Conservation (phyloP, 2,888 invertebrate species). For the Autographa gamma region DNA sequence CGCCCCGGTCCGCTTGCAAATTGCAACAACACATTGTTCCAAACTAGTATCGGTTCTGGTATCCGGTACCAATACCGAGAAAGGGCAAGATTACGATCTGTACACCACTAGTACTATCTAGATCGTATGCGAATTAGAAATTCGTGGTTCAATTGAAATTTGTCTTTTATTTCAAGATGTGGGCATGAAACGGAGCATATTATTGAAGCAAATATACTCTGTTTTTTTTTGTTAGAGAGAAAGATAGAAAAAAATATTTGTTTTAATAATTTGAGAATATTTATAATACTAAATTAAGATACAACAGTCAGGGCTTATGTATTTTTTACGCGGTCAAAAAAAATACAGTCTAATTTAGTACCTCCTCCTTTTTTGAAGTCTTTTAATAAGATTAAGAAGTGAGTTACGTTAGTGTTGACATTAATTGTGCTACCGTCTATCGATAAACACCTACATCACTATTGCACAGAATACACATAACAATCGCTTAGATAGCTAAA, state of each 20-base stretch:
- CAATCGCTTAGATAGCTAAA: slow-evolving; percentile 37
- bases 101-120: slow-evolving; percentile 57
- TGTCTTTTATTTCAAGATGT: slow-evolving; percentile 31
- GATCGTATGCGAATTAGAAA: slow-evolving; percentile 60
- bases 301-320: background rate
- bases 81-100: slow-evolving; percentile 65
- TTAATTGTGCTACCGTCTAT: background rate
- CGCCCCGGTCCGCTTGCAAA: slow-evolving; percentile 83
- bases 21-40: slow-evolving; percentile 86
- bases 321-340: background rate
- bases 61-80: slow-evolving; percentile 52
- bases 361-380: too few relatives aligned
- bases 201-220: background rate
- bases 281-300: background rate
- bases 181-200: background rate
- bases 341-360: too few relatives aligned
- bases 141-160: slow-evolving; percentile 34
- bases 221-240: too few relatives aligned
- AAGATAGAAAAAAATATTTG: too few relatives aligned
- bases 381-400: background rate
- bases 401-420: background rate
- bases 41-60: slow-evolving; percentile 62
- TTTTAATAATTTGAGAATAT: background rate
- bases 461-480: slow-evolving; percentile 9
- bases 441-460: background rate